Conservation (phyloP, 2,113 vertebrate genomes). For the Sphyrna mokarran region DNA sequence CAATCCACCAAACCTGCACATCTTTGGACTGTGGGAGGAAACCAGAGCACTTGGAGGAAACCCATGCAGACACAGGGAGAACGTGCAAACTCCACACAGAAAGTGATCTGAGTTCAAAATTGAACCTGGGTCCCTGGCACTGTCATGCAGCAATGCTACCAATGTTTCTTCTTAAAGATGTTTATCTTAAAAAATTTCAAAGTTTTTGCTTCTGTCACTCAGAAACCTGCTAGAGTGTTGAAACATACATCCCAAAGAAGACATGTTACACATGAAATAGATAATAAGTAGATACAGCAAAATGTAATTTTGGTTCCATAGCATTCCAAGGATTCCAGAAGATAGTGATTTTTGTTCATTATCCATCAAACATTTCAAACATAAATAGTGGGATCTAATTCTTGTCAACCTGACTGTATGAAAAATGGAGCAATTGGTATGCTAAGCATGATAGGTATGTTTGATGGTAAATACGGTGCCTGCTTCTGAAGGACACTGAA, state of each 20-base stretch:
- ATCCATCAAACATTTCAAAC: conserved; percentile 10
- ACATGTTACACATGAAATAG: neutral
- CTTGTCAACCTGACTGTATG: neutral
- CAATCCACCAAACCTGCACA: too few species aligned
- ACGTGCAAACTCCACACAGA: too few species aligned
- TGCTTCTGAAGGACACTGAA: neutral
- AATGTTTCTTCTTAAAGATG: too few species aligned
- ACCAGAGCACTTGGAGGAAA: too few species aligned
- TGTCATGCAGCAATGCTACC: too few species aligned
- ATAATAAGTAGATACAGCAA: neutral
- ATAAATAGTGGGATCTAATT: neutral
- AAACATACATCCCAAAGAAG: neutral
- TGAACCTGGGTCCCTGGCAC: too few species aligned
- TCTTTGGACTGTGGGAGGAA: too few species aligned
- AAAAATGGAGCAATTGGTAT: neutral
- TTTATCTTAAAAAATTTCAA: neutral
- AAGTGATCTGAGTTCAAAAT: too few species aligned
- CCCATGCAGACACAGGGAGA: too few species aligned
- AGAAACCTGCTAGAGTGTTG: neutral
- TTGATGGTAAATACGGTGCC: neutral
- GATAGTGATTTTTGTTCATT: neutral
- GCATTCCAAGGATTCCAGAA: neutral
- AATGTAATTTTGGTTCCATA: neutral
- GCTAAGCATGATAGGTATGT: neutral
- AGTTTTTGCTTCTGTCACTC: neutral